Evolutionary conservation across 2,888 invertebrate genomes (phyloP), one percentile per base, ranked within the genome.

Genomic region (Zeuzera pyrina): DNA sequence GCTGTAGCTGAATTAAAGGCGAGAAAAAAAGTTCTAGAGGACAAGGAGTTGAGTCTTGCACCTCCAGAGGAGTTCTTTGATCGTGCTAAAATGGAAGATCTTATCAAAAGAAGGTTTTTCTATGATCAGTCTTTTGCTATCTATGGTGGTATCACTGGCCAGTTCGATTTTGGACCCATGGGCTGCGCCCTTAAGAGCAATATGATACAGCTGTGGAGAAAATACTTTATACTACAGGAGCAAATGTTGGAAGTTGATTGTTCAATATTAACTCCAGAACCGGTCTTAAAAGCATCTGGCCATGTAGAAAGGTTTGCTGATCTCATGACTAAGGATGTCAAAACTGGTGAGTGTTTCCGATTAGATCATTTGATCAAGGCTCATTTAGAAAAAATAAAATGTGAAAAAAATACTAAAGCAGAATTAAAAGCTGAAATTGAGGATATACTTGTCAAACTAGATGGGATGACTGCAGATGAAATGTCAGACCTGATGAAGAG

Each of bases 141-240:
- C 53, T 99, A 99, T 83, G 99, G 99, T 48, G 99, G 98, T 21
- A 89, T 93, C 16, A 90, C 92, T 15, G 92, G 98, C 0, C 95
- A 98, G 60, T 98, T 94, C 74, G 99, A 99, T 77, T 99, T 97
- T 71, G 99, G 99, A 0, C 99, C 99, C 0, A 98, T 99, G 97
- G 99, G 99, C 2, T 99, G 98, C 83, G 97, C 98, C 0, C 89
- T 98, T 36, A 99, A 99, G 72, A 90, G 95, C 12, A 99, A 99
- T 67, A 89, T 99, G 64, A 84, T 99, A 16, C 90, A 92, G 53
- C 84, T 91, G 3, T 99, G 99, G 99, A 87, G 98, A 39, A 95
- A 93, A 51, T 95, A 93, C 72, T 99, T 99, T 64, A 92, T 99
- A 12, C 86, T 98, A 8, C 97, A 98, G 61, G 99, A 99, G 65